A percentile compares a stretch with the other conserved stretches of the same genome.
Evolutionary conservation across 2,888 invertebrate species (phyloP).

Genomic region (Agonopterix alstromeriana): DNA sequence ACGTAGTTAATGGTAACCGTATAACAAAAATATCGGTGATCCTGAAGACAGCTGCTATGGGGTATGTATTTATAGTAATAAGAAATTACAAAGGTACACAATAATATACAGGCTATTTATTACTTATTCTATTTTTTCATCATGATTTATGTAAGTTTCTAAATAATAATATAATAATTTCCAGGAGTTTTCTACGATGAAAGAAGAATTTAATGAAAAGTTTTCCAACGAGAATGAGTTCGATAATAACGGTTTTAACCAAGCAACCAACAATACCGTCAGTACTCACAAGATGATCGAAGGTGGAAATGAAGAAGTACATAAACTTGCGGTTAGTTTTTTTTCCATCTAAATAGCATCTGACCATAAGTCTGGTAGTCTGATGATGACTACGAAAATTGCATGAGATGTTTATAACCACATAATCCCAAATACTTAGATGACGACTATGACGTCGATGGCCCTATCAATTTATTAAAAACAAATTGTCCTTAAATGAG

Average conservation of each 20-base stretch:
- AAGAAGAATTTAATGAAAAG: constrained; percentile 66
- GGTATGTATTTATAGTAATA: constrained; percentile 8
- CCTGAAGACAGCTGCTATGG: constrained; percentile 24
- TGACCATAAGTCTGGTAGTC: too few species aligned
- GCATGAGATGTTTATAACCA: too few species aligned
- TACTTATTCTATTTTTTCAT: too few species aligned
- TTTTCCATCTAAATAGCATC: too few species aligned
- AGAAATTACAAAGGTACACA: background rate
- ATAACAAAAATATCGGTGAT: constrained; percentile 5
- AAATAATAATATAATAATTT: constrained; percentile 21
- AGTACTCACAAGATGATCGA: constrained; percentile 16
- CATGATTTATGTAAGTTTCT: background rate
- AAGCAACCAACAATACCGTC: too few species aligned
- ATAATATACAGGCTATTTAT: background rate
- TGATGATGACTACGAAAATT: too few species aligned
- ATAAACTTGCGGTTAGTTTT: constrained; percentile 47
- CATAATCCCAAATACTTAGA: too few species aligned
- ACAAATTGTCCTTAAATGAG: too few species aligned
- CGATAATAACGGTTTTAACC: constrained; percentile 32
- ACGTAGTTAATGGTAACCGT: background rate
- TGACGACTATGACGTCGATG: too few species aligned
- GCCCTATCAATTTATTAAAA: too few species aligned
- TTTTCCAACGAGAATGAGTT: constrained; percentile 45
- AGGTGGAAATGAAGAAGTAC: constrained; percentile 37
- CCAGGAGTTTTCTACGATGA: constrained; percentile 59